Percentiles rank a stretch among this genome's conserved stretches.
Conservation (phyloP, 1,140 invertebrate genomes). For the Drosophila bifasciata region DNA sequence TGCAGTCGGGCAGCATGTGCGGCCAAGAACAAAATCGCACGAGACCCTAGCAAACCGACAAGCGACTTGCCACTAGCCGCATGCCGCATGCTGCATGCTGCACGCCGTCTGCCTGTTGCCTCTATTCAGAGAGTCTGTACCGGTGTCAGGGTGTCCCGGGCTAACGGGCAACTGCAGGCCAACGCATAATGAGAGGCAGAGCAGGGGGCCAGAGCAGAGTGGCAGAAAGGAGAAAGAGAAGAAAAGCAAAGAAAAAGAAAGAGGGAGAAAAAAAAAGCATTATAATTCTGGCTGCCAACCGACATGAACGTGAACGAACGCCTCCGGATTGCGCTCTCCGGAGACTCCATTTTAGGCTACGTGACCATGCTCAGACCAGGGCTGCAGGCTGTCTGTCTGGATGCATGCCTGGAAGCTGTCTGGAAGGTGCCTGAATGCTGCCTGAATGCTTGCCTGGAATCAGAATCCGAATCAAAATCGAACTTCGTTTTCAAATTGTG, state of each 20-base stretch:
- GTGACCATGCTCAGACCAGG: conserved; percentile 24
- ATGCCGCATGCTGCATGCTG: too few relatives aligned
- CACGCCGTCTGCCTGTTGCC: conserved; percentile 56
- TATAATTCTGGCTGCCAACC: conserved; percentile 53
- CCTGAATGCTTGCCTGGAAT: too few relatives aligned
- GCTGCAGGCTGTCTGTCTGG: not conserved
- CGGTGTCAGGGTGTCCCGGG: conserved; percentile 1
- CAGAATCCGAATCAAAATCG: too few relatives aligned
- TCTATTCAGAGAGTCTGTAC: conserved; percentile 49
- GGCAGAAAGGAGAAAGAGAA: conserved; percentile 23
- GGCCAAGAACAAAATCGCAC: conserved; percentile 66
- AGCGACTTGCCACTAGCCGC: conserved; percentile 7
- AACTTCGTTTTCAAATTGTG: conserved; percentile 2
- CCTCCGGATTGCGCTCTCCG: conserved; percentile 2
- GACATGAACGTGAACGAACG: conserved; percentile 42
- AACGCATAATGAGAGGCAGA: conserved; percentile 61
- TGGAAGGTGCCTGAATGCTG: too few relatives aligned
- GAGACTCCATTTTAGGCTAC: conserved; percentile 34
- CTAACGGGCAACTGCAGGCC: not conserved
- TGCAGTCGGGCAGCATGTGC: conserved; percentile 70
- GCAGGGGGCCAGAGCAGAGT: conserved; percentile 12
- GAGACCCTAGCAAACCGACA: conserved; percentile 35
- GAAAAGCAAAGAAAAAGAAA: too few relatives aligned
- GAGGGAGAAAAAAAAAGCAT: conserved; percentile 54
- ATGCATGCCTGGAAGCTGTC: too few relatives aligned